phyloP scores from a whole-genome alignment of 1,140 invertebrate species.

The Aleiodes sp. region DNA sequence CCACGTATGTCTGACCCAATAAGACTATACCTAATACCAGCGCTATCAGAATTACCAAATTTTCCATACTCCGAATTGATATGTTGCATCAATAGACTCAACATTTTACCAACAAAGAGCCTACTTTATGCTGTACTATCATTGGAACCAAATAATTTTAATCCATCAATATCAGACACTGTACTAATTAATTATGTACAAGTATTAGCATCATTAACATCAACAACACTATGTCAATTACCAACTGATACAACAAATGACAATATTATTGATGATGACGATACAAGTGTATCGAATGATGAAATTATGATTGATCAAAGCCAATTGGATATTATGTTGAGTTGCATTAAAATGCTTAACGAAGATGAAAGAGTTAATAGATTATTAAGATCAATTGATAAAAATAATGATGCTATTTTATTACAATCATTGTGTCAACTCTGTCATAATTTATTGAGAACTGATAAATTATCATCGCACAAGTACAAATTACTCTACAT shows the following conservation, averaged over 20 bases:
- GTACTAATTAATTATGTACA: conserved; percentile 57
- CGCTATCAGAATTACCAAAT: conserved; percentile 59
- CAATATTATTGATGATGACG: conserved; percentile 37
- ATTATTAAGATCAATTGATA: conserved; percentile 71
- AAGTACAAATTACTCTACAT: conserved; percentile 87
- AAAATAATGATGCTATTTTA: conserved; percentile 68
- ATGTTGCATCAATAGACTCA: conserved; percentile 59
- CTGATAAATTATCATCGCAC: conserved; percentile 79
- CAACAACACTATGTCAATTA: conserved; percentile 33
- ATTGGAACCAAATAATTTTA: conserved; percentile 73
- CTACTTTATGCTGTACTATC: conserved; percentile 73
- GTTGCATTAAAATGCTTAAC: conserved; percentile 73
- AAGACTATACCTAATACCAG: conserved; percentile 64
- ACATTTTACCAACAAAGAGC: conserved; percentile 56
- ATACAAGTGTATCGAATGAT: conserved; percentile 56
- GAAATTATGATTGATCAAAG: conserved; percentile 53
- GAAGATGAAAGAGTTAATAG: conserved; percentile 72
- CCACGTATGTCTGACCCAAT: conserved; percentile 61
- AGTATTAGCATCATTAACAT: conserved; percentile 58
- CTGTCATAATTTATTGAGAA: conserved; percentile 81
- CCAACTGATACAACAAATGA: conserved; percentile 21
- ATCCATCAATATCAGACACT: conserved; percentile 50
- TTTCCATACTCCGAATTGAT: conserved; percentile 67
- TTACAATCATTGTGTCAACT: conserved; percentile 77
- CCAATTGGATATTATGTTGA: conserved; percentile 62